Base-by-base conservation (phyloP, 1,140 invertebrate species). In the Lerema accius region DNA sequence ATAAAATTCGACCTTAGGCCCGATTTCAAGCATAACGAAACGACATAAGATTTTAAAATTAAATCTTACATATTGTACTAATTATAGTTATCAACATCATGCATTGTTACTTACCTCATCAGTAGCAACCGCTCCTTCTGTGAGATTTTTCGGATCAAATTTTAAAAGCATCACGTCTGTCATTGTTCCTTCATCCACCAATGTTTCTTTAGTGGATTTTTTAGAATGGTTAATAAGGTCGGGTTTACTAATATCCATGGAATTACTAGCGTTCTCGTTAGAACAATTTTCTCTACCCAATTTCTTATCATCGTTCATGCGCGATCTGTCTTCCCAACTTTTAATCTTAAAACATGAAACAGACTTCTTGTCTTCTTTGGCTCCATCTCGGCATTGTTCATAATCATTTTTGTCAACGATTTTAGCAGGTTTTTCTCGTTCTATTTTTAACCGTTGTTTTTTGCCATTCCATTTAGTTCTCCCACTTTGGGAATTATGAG, bases 341-440 rank as follows among this genome's bases (percentile, higher is more conserved):
- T 85, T 88, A 63, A 86, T 84, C 84, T 90, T 90, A 76, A 90
- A 90, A 78, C 88, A 90, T 64, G 81, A 86, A 75, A 86, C 83
- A 50, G 85, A 83, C 69, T 80, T 86, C 69, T 90, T 87, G 65
- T 86, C 80, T 63, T 81, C 74, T 63, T 73, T 88, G 35, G 71
- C 78, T 40, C 73, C 80, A 32, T 82, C 71, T 60, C 81, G 77
- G 51, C 72, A 82, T 75, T 75, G 73, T 73, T 69, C 71, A 69
- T 79, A 76, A 70, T 81, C 75, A 48, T 53, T 65, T 53, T 78
- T 70, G 46, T 58, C 51, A 37, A 75, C 69, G n/a, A 53, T 69
- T 68, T 78, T 79, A 67, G 72, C 78, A 61, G 58, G 68, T 65
- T 74, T 80, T 39, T 55, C 59, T 19, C 73, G 69, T 46, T 79